phyloP scores from a whole-genome alignment of 2,797 vertebrate species.

The Anabacerthia variegaticeps region DNA sequence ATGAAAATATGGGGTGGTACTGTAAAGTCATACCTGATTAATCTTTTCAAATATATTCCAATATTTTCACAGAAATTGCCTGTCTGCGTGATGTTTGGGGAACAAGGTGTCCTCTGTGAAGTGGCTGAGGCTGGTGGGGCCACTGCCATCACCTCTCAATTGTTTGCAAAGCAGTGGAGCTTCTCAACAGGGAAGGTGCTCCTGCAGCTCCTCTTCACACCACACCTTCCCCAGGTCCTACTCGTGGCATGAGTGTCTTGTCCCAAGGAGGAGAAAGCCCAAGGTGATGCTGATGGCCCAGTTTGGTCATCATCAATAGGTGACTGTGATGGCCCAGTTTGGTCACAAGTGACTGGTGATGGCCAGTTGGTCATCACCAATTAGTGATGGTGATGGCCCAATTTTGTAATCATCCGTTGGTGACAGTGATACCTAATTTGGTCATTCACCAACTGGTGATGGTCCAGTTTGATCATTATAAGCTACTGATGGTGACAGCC shows the following conservation, averaged over 20 bases:
- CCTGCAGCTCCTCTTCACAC: background rate
- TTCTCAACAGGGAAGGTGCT: background rate
- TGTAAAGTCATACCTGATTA: constrained; percentile 59
- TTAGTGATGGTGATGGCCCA: background rate
- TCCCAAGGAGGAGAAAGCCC: too few species aligned
- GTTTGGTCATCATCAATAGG: background rate
- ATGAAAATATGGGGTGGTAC: constrained; percentile 56
- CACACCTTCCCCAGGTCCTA: fast-evolving
- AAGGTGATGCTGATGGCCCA: background rate
- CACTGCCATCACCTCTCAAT: background rate
- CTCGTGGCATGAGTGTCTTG: background rate
- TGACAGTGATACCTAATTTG: too few species aligned
- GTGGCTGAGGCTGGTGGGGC: background rate
- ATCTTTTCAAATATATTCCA: constrained; percentile 74
- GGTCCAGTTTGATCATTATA: too few species aligned
- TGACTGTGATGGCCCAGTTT: too few species aligned
- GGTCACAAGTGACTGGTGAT: too few species aligned
- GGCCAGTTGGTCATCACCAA: too few species aligned
- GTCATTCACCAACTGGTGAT: too few species aligned
- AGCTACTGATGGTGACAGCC: too few species aligned
- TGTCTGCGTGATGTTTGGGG: background rate
- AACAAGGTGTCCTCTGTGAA: background rate
- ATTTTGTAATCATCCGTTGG: background rate
- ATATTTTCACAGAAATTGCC: constrained; percentile 74
- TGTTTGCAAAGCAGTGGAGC: background rate